phyloP scores from a whole-genome alignment of 2,797 vertebrate species.

The Allobates femoralis region DNA sequence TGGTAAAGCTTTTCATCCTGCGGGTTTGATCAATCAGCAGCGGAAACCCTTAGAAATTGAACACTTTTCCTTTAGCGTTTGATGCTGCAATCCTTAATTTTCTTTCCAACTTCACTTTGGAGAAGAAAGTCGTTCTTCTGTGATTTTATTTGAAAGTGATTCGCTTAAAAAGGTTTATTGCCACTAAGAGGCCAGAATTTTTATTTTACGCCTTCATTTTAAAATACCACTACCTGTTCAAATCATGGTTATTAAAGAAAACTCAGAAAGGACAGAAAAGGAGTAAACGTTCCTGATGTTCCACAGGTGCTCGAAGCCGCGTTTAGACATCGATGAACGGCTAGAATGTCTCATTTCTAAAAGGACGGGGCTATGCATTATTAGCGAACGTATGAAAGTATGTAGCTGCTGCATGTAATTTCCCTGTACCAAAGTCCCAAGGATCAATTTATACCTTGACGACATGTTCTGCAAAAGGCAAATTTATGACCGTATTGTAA shows the following conservation, averaged over 20 bases:
- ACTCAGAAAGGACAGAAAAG: not conserved
- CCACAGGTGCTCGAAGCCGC: not conserved
- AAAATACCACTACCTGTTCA: not conserved
- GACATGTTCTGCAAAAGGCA: not conserved
- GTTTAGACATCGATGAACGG: no score
- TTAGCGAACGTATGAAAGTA: not conserved
- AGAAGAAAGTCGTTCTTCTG: conserved; percentile 4
- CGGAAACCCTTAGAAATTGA: conserved; percentile 38
- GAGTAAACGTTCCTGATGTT: not conserved
- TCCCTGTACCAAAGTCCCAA: not conserved
- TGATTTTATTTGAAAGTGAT: not conserved
- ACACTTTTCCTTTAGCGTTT: conserved; percentile 20
- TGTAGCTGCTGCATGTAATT: not conserved
- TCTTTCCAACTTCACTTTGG: conserved; percentile 17
- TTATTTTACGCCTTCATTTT: not conserved
- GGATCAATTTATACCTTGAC: not conserved
- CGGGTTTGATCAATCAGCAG: conserved; percentile 51
- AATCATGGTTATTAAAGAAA: not conserved
- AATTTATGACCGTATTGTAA: not conserved
- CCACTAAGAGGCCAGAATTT: not conserved
- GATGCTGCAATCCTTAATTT: conserved; percentile 27
- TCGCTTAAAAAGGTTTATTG: not conserved
- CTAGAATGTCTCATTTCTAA: not conserved
- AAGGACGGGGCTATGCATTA: not conserved
- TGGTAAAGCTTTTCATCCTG: conserved; percentile 47